These are phyloP conservation scores for Danaus chrysippus DNA, from an alignment of 2,888 invertebrate species.

Conservation along the genomic window DNA sequence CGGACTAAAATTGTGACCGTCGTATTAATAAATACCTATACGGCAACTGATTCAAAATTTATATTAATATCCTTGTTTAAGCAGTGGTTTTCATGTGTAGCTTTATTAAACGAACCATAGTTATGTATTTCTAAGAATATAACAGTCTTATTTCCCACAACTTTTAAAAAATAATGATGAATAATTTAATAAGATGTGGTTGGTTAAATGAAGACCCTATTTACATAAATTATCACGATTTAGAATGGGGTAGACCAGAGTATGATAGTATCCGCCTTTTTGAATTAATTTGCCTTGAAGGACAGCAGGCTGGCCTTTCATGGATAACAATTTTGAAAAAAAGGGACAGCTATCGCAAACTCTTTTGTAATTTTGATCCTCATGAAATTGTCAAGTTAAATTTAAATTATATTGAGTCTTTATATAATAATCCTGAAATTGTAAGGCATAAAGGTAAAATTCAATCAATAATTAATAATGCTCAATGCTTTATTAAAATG, in stretches of 20 bases:
- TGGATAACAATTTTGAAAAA: conserved; percentile 69
- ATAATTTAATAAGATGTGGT: conserved; percentile 42
- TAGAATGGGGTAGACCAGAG: conserved; percentile 66
- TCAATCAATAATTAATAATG: conserved; percentile 59
- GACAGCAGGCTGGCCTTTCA: conserved; percentile 69
- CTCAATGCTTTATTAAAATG: conserved; percentile 57
- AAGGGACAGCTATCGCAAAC: conserved; percentile 52
- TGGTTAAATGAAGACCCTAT: conserved; percentile 60
- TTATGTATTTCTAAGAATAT: too few species aligned
- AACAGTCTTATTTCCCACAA: too few species aligned
- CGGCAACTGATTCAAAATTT: too few species aligned
- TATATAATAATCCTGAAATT: conserved; percentile 44
- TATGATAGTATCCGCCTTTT: conserved; percentile 50
- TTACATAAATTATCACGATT: conserved; percentile 64
- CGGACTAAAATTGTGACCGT: too few species aligned
- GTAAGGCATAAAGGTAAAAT: conserved; percentile 63
- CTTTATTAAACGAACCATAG: too few species aligned
- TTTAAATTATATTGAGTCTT: conserved; percentile 41
- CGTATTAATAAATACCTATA: too few species aligned
- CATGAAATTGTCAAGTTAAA: conserved; percentile 45
- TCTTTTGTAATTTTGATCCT: conserved; percentile 57
- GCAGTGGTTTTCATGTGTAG: too few species aligned
- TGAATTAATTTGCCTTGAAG: conserved; percentile 70
- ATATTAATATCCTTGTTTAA: too few species aligned
- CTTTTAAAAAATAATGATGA: neutral